Conservation (phyloP, 2,113 vertebrate genomes). For the Bos indicus region DNA sequence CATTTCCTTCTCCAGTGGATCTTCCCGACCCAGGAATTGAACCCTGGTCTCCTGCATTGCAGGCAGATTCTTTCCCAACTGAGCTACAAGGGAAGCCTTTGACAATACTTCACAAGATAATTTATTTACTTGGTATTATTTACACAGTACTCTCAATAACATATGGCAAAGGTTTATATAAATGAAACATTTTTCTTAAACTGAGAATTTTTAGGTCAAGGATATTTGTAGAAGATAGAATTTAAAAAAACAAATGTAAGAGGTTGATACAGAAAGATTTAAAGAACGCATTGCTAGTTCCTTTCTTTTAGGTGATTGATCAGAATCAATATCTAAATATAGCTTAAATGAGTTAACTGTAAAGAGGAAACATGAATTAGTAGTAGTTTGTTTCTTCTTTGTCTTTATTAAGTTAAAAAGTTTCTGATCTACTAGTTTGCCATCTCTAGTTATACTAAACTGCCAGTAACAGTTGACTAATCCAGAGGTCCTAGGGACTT, state of each 20-base stretch:
- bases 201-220: constrained; percentile 1
- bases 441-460: not conserved
- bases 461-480: not conserved
- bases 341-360: constrained; percentile 7
- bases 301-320: constrained; percentile 5
- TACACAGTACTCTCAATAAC: not conserved
- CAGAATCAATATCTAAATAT: not conserved
- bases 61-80: not conserved
- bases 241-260: not conserved
- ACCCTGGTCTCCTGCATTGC: not conserved
- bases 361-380: not conserved
- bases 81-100: not conserved
- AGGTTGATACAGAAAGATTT: not conserved
- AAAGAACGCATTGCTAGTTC: not conserved
- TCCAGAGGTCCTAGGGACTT: not conserved
- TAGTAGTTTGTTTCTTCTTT: not conserved
- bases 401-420: constrained; percentile 27
- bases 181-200: constrained; percentile 13
- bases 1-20: not conserved
- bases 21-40: not conserved
- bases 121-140: constrained; percentile 23
- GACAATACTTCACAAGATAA: not conserved
- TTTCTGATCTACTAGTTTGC: not conserved
- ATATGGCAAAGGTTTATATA: not conserved
- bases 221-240: not conserved